phyloP scores from a whole-genome alignment of 2,113 vertebrate species.

The Gallinago jamesoni region DNA sequence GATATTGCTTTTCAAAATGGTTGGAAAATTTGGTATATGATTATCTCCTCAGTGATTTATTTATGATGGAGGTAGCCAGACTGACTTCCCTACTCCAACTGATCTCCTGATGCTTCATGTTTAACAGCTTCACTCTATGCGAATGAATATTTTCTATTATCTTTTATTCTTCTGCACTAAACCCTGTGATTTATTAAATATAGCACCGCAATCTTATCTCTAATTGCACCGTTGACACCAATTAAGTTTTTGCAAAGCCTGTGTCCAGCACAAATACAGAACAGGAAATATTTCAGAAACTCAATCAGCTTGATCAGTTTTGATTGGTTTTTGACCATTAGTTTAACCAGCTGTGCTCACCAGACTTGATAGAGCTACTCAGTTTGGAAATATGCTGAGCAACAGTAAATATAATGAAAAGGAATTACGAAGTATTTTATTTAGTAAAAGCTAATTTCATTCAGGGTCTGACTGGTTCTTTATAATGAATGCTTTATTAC shows the following conservation, averaged over 20 bases:
- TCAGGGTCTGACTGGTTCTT: constrained; percentile 56
- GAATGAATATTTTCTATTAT: background rate
- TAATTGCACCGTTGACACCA: background rate
- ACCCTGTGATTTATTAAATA: background rate
- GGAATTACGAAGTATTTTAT: constrained; percentile 33
- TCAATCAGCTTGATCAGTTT: background rate
- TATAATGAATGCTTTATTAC: constrained; percentile 52
- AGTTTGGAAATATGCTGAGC: background rate
- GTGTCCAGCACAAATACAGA: background rate
- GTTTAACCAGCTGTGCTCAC: background rate
- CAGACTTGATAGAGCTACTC: background rate
- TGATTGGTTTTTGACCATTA: background rate
- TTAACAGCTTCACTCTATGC: background rate
- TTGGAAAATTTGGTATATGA: background rate
- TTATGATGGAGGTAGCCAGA: background rate
- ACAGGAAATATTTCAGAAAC: background rate
- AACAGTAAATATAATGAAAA: constrained; percentile 32
- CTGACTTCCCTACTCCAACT: background rate
- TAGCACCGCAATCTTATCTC: background rate
- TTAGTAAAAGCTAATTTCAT: constrained; percentile 60
- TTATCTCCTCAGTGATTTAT: background rate
- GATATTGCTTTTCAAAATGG: background rate
- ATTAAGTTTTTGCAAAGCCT: background rate
- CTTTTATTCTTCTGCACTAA: background rate
- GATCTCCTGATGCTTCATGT: background rate